A percentile compares a stretch with the other conserved stretches of the same genome.
These are phyloP conservation scores for Rhizomys pruinosus DNA, from an alignment of 2,113 vertebrate species.

Conservation along the genomic window DNA sequence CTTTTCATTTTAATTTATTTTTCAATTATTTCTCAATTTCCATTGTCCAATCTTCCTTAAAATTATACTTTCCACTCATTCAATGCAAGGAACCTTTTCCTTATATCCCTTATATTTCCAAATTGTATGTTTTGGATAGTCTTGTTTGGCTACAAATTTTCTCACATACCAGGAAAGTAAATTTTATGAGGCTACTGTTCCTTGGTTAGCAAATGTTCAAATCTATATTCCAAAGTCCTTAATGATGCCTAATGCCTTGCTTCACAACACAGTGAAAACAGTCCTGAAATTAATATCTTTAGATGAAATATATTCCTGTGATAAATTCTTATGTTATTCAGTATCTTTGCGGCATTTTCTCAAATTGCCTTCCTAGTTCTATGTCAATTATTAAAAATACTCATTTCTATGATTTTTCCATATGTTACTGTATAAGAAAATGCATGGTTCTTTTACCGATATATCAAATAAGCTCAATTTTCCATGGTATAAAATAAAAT, in stretches of 20 bases:
- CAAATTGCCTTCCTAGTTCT: not conserved
- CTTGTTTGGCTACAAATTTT: not conserved
- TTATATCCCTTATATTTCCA: not conserved
- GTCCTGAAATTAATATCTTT: not conserved
- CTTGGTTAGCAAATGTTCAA: not conserved
- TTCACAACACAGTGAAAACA: not conserved
- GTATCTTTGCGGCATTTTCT: not conserved
- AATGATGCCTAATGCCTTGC: not conserved
- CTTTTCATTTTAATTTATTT: too few species aligned
- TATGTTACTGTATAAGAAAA: not conserved
- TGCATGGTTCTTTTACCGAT: not conserved
- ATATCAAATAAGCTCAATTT: not conserved
- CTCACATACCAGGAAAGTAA: not conserved
- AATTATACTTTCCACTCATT: not conserved
- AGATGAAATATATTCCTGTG: not conserved
- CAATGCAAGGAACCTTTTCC: not conserved
- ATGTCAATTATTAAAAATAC: not conserved
- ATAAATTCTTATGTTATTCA: not conserved
- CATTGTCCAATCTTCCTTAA: too few species aligned
- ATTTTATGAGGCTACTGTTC: not conserved
- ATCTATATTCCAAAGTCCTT: not conserved
- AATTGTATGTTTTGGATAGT: not conserved
- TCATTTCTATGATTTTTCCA: not conserved
- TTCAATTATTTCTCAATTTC: too few species aligned
- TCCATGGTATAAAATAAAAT: not conserved